phyloP scores from a whole-genome alignment of 2,888 invertebrate species.

The Yponomeuta cagnagella region DNA sequence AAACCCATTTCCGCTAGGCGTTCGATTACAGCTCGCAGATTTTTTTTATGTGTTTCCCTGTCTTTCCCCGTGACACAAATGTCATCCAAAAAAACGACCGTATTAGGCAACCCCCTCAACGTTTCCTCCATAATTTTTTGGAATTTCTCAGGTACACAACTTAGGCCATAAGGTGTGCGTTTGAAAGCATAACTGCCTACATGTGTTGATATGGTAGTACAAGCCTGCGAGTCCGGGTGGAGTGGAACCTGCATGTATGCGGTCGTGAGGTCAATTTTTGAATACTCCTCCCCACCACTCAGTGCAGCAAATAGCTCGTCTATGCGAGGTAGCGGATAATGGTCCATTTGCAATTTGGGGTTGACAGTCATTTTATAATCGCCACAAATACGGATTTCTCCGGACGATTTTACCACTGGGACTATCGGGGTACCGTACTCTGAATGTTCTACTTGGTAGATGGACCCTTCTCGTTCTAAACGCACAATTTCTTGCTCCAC shows the following conservation, averaged over 20 bases:
- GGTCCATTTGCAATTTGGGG: conserved; percentile 16
- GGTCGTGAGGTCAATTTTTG: conserved; percentile 14
- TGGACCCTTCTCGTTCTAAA: conserved; percentile 24
- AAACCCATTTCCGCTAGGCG: no score
- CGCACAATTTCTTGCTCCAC: conserved; percentile 7
- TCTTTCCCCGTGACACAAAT: conserved; percentile 7
- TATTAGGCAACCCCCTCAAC: background rate
- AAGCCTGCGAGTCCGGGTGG: conserved; percentile 11
- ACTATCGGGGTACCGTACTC: conserved; percentile 27
- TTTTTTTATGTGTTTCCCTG: background rate
- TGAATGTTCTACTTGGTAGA: conserved; percentile 27
- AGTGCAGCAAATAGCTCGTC: conserved; percentile 6
- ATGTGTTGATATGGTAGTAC: conserved; percentile 18
- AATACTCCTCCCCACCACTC: conserved; percentile 10
- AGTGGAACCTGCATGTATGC: conserved; percentile 15
- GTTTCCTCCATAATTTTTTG: conserved; percentile 16
- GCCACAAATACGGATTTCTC: background rate
- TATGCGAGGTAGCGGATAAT: conserved; percentile 17
- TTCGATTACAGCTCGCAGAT: no score
- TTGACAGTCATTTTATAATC: conserved; percentile 20
- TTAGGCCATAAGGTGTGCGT: conserved; percentile 16
- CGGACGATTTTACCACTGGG: conserved; percentile 15
- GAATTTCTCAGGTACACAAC: conserved; percentile 17
- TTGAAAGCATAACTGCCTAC: conserved; percentile 16
- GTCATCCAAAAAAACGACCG: conserved; percentile 14